Evolutionary conservation across 1,140 invertebrate genomes (phyloP), one percentile per base, ranked within the genome.

Genomic region (Micrasema minimum): DNA sequence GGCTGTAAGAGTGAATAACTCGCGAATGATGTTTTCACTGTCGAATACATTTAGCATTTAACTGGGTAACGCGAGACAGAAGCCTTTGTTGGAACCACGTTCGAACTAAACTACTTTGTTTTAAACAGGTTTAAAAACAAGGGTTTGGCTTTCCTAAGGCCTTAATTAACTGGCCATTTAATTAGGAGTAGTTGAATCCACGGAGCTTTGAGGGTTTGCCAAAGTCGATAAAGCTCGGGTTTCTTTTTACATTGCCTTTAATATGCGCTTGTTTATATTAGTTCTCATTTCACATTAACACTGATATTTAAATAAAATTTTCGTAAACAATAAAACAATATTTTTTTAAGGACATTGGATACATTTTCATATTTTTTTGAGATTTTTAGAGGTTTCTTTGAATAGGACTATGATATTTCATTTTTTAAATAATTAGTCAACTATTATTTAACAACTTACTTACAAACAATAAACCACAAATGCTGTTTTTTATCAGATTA

Each of bases 111-210:
- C 66, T 72, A 72, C 59, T 72, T 64, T 43, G 66, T 51, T 51
- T 72, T 62, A 53, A 68, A 68, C 37, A 69, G 66, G 70, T 46
- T 67, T 67, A 66, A 72, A 66, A 64, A 23, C 12, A 46, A 67
- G 61, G 55, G 71, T 72, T 68, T 48, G 66, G 45, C 50, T 61
- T 72, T 61, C 43, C 51, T 48, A 45, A 66, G 61, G 16, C 35
- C 70, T 72, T 72, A 72, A 72, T 72, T 69, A 72, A 68, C 31
- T 59, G 23, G 41, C 45, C 64, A 51, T 72, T 72, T 65, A 69
- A 68, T 72, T 72, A 61, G 66, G 38, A 64, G 62, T 55, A 64
- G 37, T 31, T 16, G 51, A 65, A 59, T 46, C 35, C 46, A 16
- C 37, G 22, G 41, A 43, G 31, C 65, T 18, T 51, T 64, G 23